Conservation (phyloP, 1,140 invertebrate genomes). For the Drosophila bocki region DNA sequence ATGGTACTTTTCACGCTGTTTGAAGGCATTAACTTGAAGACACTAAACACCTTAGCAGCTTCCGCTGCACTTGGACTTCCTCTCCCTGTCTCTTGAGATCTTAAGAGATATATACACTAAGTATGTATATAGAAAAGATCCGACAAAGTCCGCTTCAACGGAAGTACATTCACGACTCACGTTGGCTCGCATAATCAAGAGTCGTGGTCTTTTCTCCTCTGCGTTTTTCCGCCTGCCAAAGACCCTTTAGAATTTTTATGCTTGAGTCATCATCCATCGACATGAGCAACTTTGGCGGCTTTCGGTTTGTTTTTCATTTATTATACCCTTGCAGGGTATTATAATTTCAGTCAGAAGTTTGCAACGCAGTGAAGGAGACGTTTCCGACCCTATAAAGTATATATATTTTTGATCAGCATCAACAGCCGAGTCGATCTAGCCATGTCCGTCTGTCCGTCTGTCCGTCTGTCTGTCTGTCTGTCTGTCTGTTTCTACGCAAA, state of each 20-base stretch:
- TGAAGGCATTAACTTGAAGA: slow-evolving; percentile 4
- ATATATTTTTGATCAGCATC: too few relatives aligned
- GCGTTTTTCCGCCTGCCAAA: slow-evolving; percentile 29
- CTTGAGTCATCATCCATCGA: slow-evolving; percentile 60
- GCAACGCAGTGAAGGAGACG: too few relatives aligned
- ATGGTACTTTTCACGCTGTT: slow-evolving; percentile 24
- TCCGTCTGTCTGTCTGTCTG: too few relatives aligned
- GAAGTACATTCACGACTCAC: slow-evolving; percentile 63
- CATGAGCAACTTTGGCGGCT: slow-evolving; percentile 33
- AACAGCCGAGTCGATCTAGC: too few relatives aligned
- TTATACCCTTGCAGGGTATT: too few relatives aligned
- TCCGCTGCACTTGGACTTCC: slow-evolving; percentile 38
- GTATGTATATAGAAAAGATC: slow-evolving; percentile 21
- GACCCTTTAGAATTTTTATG: slow-evolving; percentile 67
- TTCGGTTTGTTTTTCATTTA: slow-evolving; percentile 33
- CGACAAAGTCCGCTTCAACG: slow-evolving; percentile 49
- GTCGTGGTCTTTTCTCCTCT: slow-evolving; percentile 2
- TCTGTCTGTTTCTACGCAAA: too few relatives aligned
- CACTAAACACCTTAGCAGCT: slow-evolving; percentile 39
- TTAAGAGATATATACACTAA: slow-evolving; percentile 16
- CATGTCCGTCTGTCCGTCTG: too few relatives aligned
- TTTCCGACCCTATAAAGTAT: too few relatives aligned
- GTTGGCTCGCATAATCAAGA: slow-evolving; percentile 55
- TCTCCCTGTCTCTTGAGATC: not conserved
- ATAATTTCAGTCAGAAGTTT: too few relatives aligned